Base-by-base conservation (phyloP, 2,797 vertebrate species). In the Graptemys geographica region DNA sequence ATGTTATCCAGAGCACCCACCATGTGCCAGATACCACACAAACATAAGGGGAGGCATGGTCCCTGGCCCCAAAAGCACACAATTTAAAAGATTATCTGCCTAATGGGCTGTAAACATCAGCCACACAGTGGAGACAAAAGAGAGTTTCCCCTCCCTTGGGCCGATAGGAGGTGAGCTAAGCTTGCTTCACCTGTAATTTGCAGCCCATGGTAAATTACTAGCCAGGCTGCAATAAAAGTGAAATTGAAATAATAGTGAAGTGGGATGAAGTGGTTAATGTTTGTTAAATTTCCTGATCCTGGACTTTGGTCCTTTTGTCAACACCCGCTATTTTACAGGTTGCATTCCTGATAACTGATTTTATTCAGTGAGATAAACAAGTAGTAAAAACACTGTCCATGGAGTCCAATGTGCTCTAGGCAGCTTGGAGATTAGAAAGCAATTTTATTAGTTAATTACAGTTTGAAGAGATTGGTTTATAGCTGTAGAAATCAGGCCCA, bases 231-330 rank as follows among this genome's bases (percentile, higher is more conserved):
- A 90, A 81, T 95, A 96, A 95, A 96, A 96, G 65, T 69, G 8
- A 59, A 76, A 91, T 93, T 72, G 89, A 96, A 96, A 88, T 88
- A 89, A 53, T 84, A 72, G 27, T 87, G 81, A 84, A 87, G 76
- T 90, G 92, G 19, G 82, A 53, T 90, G 88, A 89, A 96, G 91
- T 92, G 91, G 96, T 97, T 98, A 97, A 98, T 97, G 90, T 97
- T 98, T 97, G 94, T 95, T 94, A 49, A 91, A 53, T 95, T 86
- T 89, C 53, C 92, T 84, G 56, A 47, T 92, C 84, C 72, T 97
- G 97, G 90, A 97, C 98, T 98, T 98, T 97, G 97, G 86, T 92
- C 97, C 72, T 94, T 94, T 93, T 93, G 90, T 95, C 85, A 93
- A 94, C 91, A 81, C 94, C 94, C 84, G 62, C 91, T 33, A 1